Percentiles rank a stretch among this genome's conserved stretches.
These are phyloP conservation scores for Furcifer pardalis DNA, from an alignment of 2,797 vertebrate genomes.

Conservation along the genomic window DNA sequence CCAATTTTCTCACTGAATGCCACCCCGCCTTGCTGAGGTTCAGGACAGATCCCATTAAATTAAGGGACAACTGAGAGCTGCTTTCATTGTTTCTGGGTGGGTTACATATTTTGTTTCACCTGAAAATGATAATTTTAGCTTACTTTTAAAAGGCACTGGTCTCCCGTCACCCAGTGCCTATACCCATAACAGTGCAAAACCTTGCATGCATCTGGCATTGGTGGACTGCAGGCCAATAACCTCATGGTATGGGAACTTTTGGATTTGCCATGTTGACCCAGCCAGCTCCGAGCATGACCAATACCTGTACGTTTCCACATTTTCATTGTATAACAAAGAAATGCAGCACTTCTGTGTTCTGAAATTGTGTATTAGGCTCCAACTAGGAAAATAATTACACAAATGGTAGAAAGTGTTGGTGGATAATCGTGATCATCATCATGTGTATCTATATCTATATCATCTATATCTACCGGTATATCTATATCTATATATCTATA, in stretches of 20 bases:
- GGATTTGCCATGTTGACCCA: no score
- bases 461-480: no score
- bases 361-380: background rate
- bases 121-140: no score
- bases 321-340: background rate
- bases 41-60: slow-evolving; percentile 11
- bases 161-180: no score
- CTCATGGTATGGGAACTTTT: background rate
- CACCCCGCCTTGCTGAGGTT: background rate
- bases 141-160: no score
- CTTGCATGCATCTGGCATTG: background rate
- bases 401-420: background rate
- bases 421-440: no score
- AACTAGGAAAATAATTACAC: background rate
- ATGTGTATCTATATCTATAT: no score
- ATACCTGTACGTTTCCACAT: background rate
- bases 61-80: background rate
- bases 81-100: no score
- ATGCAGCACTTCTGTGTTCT: background rate
- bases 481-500: no score
- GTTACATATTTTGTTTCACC: no score
- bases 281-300: background rate
- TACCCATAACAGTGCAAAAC: background rate
- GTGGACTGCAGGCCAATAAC: background rate
- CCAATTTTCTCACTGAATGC: background rate